Evolutionary conservation across 92 coral and sea anemone genomes (phyloP), one percentile per base, ranked within the genome.

Genomic region (Heliopora coerulea): DNA sequence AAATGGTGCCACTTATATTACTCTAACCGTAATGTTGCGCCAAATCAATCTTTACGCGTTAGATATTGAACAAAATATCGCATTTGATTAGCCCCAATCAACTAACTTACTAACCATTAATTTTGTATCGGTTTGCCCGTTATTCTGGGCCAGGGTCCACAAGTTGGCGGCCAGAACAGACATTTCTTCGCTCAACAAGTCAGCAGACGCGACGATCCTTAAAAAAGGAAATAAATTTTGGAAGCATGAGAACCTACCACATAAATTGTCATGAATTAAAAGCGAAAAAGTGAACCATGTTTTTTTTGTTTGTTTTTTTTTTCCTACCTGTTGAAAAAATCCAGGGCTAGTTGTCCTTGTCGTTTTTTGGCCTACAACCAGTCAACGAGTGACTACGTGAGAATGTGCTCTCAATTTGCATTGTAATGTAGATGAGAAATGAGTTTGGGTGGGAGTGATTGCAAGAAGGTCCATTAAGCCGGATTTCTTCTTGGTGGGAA

Each of bases 91-190:
- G n/a, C n/a, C n/a, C n/a, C n/a, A n/a, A n/a, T n/a, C n/a, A n/a
- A n/a, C n/a, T n/a, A n/a, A n/a, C n/a, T n/a, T n/a, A 80, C 90
- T 66, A 74, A 88, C 98, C 86, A 87, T 91, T 79, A 85, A 90
- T 81, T 93, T 93, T 5, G 98, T 86, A 26, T 81, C 90, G 19
- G 91, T 96, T 61, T 60, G 87, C 58, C 98, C 98, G 57, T 90
- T 96, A 58, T 93, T 93, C 75, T 90, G 98, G 1, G 96, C 89
- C 15, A 93, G 87, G 56, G 90, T 90, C 98, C 98, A 93, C 49
- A 93, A 42, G 60, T 93, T 90, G 29, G 84, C 84, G 19, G 96
- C 96, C 63, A 93, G 77, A 3, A 78, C 72, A 15, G 83, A 86
- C 60, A 93, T 59, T 54, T 83, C 86, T 56, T 91, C 79, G 29